These are phyloP conservation scores for Caenorhabditis sp. DNA, from an alignment of 2,888 invertebrate genomes.

Conservation along the genomic window DNA sequence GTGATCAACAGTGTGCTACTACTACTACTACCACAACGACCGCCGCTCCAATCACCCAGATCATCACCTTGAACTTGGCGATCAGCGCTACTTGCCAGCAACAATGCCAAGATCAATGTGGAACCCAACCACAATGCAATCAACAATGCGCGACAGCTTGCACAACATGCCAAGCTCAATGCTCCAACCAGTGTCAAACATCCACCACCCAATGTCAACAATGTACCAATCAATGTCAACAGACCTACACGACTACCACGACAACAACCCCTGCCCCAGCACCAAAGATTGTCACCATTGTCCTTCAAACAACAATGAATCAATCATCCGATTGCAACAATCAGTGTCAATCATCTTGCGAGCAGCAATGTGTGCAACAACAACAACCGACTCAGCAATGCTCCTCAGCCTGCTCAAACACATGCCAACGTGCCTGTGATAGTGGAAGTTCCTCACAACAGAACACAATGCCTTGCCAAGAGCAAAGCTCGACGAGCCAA, in stretches of 20 bases:
- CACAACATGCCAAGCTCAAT: conserved; percentile 17
- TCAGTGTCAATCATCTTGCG: conserved; percentile 49
- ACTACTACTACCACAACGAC: background rate
- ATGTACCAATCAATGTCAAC: conserved; percentile 29
- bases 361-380: conserved; percentile 49
- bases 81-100: conserved; percentile 9
- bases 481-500: background rate
- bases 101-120: conserved; percentile 20
- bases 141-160: conserved; percentile 28
- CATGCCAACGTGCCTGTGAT: conserved; percentile 35
- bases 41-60: conserved; percentile 5
- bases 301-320: conserved; percentile 36
- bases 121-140: conserved; percentile 24
- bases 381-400: conserved; percentile 49
- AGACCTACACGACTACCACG: conserved; percentile 31
- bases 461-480: conserved; percentile 43
- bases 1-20: conserved; percentile 26
- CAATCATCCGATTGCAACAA: conserved; percentile 44
- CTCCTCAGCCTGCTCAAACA: conserved; percentile 44
- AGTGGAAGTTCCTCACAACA: conserved; percentile 21
- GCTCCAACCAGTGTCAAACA: conserved; percentile 27
- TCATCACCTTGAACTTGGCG: background rate
- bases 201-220: conserved; percentile 20
- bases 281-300: conserved; percentile 35
- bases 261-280: conserved; percentile 20